These are phyloP conservation scores for Nebria brevicollis DNA, from an alignment of 2,888 invertebrate species.

Conservation along the genomic window DNA sequence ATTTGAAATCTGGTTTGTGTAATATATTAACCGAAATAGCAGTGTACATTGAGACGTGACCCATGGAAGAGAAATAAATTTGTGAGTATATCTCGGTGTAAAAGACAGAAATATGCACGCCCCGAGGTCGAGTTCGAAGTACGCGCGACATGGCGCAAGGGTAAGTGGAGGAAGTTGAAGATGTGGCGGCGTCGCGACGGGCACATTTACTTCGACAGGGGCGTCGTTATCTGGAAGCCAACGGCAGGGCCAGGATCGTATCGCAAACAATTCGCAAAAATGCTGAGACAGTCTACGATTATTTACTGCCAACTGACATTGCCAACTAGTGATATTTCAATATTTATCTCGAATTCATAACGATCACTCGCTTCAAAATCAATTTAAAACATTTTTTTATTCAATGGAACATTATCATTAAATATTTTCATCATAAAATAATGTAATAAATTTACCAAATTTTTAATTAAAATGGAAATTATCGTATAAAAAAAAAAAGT, in stretches of 20 bases:
- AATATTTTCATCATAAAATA: no score
- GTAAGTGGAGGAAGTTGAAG: constrained; percentile 8
- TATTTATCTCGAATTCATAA: constrained; percentile 46
- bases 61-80: constrained; percentile 43
- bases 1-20: constrained; percentile 21
- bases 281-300: constrained; percentile 44
- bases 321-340: constrained; percentile 40
- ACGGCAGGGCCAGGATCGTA: constrained; percentile 42
- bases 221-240: constrained; percentile 44
- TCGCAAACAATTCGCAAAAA: constrained; percentile 46
- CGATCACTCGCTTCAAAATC: constrained; percentile 10
- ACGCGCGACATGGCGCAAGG: constrained; percentile 3
- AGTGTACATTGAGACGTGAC: constrained; percentile 28
- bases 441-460: constrained; percentile 9
- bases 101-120: constrained; percentile 45
- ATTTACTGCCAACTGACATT: constrained; percentile 42
- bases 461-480: constrained; percentile 41
- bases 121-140: constrained; percentile 21
- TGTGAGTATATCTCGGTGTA: constrained; percentile 45
- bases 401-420: no score
- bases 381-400: not conserved
- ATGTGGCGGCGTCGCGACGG: constrained; percentile 31
- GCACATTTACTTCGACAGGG: constrained; percentile 39
- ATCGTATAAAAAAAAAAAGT: constrained; percentile 17
- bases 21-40: constrained; percentile 32